phyloP scores from a whole-genome alignment of 1,140 invertebrate genomes.

The Homalodisca vitripennis region DNA sequence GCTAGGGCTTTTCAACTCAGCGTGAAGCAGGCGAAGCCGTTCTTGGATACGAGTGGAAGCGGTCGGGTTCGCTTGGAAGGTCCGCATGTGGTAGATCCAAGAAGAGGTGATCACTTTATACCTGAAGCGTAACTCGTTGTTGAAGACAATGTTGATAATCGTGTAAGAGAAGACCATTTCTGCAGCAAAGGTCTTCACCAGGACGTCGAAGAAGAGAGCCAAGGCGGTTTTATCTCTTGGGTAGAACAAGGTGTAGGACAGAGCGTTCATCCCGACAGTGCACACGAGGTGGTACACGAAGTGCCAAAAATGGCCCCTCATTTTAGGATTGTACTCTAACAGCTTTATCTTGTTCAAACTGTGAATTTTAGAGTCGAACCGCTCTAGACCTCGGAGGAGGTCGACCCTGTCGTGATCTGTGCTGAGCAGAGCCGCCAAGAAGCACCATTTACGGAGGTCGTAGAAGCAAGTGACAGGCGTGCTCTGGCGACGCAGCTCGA shows the following conservation, averaged over 20 bases:
- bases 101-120: not conserved
- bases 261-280: not conserved
- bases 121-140: not conserved
- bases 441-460: slow-evolving; percentile 20
- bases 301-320: not conserved
- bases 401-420: slow-evolving; percentile 6
- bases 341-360: slow-evolving; percentile 16
- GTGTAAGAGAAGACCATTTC: slow-evolving; percentile 25
- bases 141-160: slow-evolving; percentile 1
- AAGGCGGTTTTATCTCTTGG: slow-evolving; percentile 6
- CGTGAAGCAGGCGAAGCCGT: slow-evolving; percentile 5
- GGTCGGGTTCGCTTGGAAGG: not conserved
- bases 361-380: slow-evolving; percentile 7
- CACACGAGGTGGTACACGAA: slow-evolving; percentile 12
- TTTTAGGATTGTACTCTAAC: slow-evolving; percentile 3
- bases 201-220: not conserved
- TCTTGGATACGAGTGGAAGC: not conserved
- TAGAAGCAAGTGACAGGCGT: slow-evolving; percentile 13
- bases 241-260: slow-evolving; percentile 25
- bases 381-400: slow-evolving; percentile 4
- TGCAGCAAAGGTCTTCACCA: slow-evolving; percentile 10
- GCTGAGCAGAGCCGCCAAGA: slow-evolving; percentile 11
- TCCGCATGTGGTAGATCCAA: not conserved
- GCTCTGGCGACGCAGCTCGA: slow-evolving; percentile 18
- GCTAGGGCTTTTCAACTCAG: not conserved